Base-by-base conservation (phyloP, 2,888 invertebrate species). In the Cancer borealis region DNA sequence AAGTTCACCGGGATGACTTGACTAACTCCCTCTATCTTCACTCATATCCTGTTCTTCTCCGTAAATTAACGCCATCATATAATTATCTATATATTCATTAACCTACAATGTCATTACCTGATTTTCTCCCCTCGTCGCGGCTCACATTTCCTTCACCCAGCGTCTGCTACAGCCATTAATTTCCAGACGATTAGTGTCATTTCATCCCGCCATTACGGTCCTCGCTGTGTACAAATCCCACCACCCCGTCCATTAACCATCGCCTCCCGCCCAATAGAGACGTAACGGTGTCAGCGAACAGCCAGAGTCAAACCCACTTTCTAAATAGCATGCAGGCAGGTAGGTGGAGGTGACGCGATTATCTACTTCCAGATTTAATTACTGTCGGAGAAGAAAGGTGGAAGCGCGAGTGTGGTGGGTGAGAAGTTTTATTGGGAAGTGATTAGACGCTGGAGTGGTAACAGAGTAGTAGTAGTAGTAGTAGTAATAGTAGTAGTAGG, bases 21-120 rank as follows among this genome's bases (percentile, higher is more conserved):
- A 66, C 21, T 39, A 39, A 39, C 39, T 39, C n/a, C 66, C n/a
- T 21, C 66, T n/a, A n/a, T n/a, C 66, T n/a, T 66, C 66, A 66
- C 66, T 66, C 66, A 66, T n/a, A 66, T 66, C 66, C 66, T n/a
- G 66, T n/a, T 17, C 14, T 54, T 54, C 12, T 39, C 39, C 39
- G 39, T 2, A 17, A 54, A 66, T 66, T n/a, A 66, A 21, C n/a
- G n/a, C 66, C 39, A 66, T n/a, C n/a, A 66, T 5, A 21, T n/a
- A 66, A 66, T 66, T 66, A 66, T 66, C 21, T 66, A 66, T 66
- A 21, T 66, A 66, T 66, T 66, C 66, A 66, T 66, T 66, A 66
- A 66, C 66, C 66, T 66, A 66, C 66, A 66, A n/a, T 66, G 66
- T n/a, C n/a, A 66, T 66, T 66, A 66, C n/a, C 66, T 66, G 66